Percentiles rank a stretch among this genome's conserved stretches.
phyloP scores from a whole-genome alignment of 2,888 invertebrate species.

The Perizoma flavofasciatum region DNA sequence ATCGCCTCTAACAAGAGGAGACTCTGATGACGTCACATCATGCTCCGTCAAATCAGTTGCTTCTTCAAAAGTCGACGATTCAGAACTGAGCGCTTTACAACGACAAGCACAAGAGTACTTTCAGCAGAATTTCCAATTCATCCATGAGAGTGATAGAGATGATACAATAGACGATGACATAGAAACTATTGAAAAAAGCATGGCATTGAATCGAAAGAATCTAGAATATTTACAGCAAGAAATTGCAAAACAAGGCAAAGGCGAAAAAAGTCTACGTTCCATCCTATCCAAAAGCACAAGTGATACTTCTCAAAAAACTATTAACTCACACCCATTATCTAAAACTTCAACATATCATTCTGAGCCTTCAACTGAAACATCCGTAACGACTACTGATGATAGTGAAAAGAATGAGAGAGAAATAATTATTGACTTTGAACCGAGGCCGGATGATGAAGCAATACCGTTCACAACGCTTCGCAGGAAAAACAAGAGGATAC shows the following conservation, averaged over 20 bases:
- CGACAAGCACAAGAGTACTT: constrained; percentile 79
- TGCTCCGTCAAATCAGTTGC: constrained; percentile 74
- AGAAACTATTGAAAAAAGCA: constrained; percentile 79
- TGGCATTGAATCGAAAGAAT: constrained; percentile 78
- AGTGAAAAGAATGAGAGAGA: constrained; percentile 88
- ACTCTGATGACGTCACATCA: constrained; percentile 74
- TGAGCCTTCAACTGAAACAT: constrained; percentile 81
- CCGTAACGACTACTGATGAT: constrained; percentile 78
- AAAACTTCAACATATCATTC: constrained; percentile 81
- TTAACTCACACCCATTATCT: constrained; percentile 71
- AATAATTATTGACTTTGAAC: constrained; percentile 95
- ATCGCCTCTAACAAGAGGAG: constrained; percentile 75
- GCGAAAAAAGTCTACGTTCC: constrained; percentile 67
- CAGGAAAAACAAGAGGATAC: constrained; percentile 78
- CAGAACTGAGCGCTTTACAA: constrained; percentile 71
- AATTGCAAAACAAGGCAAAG: constrained; percentile 77
- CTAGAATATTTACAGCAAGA: constrained; percentile 81
- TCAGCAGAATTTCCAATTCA: constrained; percentile 81
- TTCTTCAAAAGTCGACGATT: constrained; percentile 72
- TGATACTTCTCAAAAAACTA: constrained; percentile 73
- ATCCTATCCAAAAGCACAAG: constrained; percentile 77
- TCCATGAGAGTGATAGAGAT: constrained; percentile 80
- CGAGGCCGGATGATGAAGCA: constrained; percentile 86
- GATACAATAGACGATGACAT: constrained; percentile 81
- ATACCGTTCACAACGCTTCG: constrained; percentile 84